These are phyloP conservation scores for Thereva unica DNA, from an alignment of 2,888 invertebrate genomes.

Conservation along the genomic window DNA sequence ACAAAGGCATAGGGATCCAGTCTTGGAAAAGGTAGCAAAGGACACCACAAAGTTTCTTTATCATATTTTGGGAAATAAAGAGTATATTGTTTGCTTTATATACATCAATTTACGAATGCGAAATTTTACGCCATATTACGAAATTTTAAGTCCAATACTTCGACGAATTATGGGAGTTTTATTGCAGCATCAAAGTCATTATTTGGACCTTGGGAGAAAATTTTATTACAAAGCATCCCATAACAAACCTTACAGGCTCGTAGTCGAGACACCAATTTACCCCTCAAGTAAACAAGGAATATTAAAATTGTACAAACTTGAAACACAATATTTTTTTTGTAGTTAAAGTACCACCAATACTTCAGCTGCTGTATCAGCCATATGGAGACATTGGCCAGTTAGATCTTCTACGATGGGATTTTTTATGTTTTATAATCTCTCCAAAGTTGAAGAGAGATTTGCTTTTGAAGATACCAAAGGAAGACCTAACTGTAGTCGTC, in stretches of 20 bases:
- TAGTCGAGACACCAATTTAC: constrained; percentile 9
- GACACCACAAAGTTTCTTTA: neutral
- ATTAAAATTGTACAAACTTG: neutral
- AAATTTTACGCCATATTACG: constrained; percentile 24
- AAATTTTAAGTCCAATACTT: constrained; percentile 13
- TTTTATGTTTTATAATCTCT: constrained; percentile 37
- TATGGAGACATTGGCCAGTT: constrained; percentile 6
- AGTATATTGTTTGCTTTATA: neutral
- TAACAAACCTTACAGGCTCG: constrained; percentile 1
- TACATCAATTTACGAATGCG: constrained; percentile 17
- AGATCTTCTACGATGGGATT: constrained; percentile 18
- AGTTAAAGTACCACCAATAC: constrained; percentile 24
- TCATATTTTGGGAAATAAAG: neutral
- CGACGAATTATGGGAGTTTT: constrained; percentile 33
- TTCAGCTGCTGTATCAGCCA: constrained; percentile 6
- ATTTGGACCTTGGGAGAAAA: neutral
- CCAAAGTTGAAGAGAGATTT: neutral
- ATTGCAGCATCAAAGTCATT: constrained; percentile 14
- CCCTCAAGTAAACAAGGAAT: constrained; percentile 14
- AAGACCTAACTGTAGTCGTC: constrained; percentile 2
- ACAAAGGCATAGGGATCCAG: neutral
- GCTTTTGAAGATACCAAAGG: constrained; percentile 1
- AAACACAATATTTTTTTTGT: constrained; percentile 6
- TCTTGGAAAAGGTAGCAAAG: neutral
- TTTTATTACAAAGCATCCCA: constrained; percentile 16